Evolutionary conservation across 1,140 invertebrate genomes (phyloP).

Genomic region (Drosophila fuyamai): DNA sequence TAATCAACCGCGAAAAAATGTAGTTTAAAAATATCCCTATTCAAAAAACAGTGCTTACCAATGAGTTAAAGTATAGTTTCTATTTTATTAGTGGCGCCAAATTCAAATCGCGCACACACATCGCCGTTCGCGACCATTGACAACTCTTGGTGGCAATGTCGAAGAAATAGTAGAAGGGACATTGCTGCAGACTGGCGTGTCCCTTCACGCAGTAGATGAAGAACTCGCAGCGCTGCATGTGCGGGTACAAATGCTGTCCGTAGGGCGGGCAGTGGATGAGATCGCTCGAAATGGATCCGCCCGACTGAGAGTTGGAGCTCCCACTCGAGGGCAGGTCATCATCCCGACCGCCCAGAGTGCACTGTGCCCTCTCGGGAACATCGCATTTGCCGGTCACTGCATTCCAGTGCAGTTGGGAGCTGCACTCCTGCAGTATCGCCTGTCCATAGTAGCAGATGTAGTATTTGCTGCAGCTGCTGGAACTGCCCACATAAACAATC

Average conservation of each 20-base stretch:
- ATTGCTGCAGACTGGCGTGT: conserved; percentile 73
- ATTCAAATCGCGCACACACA: conserved; percentile 74
- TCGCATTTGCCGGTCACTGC: conserved; percentile 73
- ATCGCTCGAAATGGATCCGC: conserved; percentile 28
- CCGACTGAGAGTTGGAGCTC: conserved; percentile 2
- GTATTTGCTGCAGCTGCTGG: conserved; percentile 62
- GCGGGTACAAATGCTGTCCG: conserved; percentile 75
- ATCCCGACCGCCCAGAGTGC: conserved; percentile 37
- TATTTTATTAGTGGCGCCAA: conserved; percentile 45
- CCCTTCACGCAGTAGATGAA: conserved; percentile 82
- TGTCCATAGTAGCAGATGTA: conserved; percentile 81
- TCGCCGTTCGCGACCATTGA: conserved; percentile 64
- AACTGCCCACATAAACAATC: conserved; percentile 73
- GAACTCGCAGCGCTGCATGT: conserved; percentile 77
- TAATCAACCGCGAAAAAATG: too few relatives aligned
- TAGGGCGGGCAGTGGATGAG: conserved; percentile 70
- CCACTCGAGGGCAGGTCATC: neutral
- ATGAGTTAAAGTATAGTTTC: neutral
- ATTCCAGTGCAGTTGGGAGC: conserved; percentile 75
- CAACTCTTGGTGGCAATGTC: conserved; percentile 73
- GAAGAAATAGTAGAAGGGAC: conserved; percentile 77
- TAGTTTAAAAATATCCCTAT: too few relatives aligned
- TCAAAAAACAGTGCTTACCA: neutral
- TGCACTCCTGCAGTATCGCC: conserved; percentile 73
- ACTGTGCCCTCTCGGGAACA: conserved; percentile 65